Base-by-base conservation (phyloP, 2,113 vertebrate genomes). In the Hemicordylus capensis region DNA sequence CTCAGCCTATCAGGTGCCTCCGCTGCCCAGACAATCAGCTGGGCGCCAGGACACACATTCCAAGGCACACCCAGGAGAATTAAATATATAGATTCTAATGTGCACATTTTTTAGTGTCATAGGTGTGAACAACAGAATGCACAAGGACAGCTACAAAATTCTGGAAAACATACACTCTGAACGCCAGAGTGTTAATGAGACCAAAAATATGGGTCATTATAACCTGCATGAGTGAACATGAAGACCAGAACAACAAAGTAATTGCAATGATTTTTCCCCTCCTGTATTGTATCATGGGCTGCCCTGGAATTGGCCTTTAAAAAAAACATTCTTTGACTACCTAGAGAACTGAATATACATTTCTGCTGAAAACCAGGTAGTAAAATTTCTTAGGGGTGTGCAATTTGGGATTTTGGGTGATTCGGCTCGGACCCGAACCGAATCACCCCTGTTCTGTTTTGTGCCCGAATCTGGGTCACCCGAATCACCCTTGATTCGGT, bases 121-220 rank as follows among this genome's bases (percentile, higher is more conserved):
- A 64, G 19, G 44, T 76, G 48, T 75, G 58, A 76, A 74, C 58
- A 37, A 48, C 46, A 42, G 61, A 51, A 64, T 42, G 34, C 19
- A n/a, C 87, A 34, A 88, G 86, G 84, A 85, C 42, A 69, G 88
- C 44, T 84, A 84, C 46, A 34, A 46, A 44, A 51, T 75, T 59
- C 51, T 76, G 37, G 51, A 54, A n/a, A 56, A 66, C 56, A 10
- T 72, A 72, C 17, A 46, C 20, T 44, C 42, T 46, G 69, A 66
- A 56, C 61, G 66, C 10, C 46, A 76, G 10, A 54, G 73, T 37
- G 10, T 42, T 66, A 66, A 83, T 28, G 39, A 31, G 46, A 64
- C 17, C 64, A 28, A 79, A 79, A 76, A 76, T 15, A 54, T 20
- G 9, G 61, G 48, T 67, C 75, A 56, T 84, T 84, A 87, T 77